Base-by-base conservation (phyloP, 2,888 invertebrate species). In the Maniola hyperantus region DNA sequence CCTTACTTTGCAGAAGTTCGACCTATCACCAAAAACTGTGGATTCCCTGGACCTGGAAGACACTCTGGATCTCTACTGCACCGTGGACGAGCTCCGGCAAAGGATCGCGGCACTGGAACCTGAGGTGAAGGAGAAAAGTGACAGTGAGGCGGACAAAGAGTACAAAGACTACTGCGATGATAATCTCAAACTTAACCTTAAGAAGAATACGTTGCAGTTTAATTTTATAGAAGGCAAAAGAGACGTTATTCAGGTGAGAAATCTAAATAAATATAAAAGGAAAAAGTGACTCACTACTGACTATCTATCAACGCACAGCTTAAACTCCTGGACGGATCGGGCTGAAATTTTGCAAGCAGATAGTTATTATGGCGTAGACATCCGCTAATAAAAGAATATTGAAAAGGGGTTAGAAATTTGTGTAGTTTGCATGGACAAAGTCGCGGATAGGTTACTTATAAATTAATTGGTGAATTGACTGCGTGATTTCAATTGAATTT, bases 21-120 rank as follows among this genome's bases (percentile, higher is more conserved):
- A 92, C 71, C 76, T 92, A 66, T 91, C 91, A 4, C 90, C 91
- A 36, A 92, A 92, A 73, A 87, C 83, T 68, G 87, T 91, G 71
- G 93, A 93, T 64, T 88, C 93, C 67, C 82, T 94, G 67, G 93
- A 94, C 67, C 82, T 94, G 67, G 93, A 94, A 78, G 94, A 94
- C 69, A 92, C 93, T 36, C 83, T 94, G 73, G 94, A 95, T 77
- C 94, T 95, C 69, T 95, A 95, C 82, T 95, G 95, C 83, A 94
- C 95, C 0, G 95, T 94, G 54, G 95, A 95, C 76, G 95, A 95
- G 77, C 81, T 95, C 44, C 83, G 94, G 64, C 93, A 94, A 73
- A 88, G 93, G 73, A 94, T 94, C 70, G 88, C 87, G 50, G 89
- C 81, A 1, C 72, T 92, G 73, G 89, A 91, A 71, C 90, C 92